phyloP scores from a whole-genome alignment of 2,797 vertebrate species.

The Cynodonichthys magdalenae region DNA sequence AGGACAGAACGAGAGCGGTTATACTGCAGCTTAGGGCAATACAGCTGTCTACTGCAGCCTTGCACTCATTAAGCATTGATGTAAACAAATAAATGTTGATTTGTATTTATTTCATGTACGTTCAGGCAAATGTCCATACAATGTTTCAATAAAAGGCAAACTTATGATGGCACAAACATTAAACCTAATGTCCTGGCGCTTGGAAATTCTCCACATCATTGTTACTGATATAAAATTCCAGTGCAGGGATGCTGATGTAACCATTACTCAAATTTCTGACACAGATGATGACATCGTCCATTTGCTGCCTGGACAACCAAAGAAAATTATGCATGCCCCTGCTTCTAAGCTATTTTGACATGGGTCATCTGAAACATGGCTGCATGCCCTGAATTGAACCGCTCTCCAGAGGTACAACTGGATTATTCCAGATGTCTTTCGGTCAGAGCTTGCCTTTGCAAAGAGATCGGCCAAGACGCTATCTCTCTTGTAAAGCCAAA shows the following conservation, averaged over 20 bases:
- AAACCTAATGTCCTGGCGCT: constrained; percentile 10
- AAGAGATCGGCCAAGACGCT: constrained; percentile 31
- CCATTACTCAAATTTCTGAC: constrained; percentile 36
- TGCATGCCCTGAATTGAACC: constrained; percentile 53
- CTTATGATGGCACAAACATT: background rate
- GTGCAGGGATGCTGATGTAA: constrained; percentile 20
- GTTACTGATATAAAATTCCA: constrained; percentile 8
- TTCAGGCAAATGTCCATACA: background rate
- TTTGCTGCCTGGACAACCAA: constrained; percentile 71
- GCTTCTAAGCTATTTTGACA: constrained; percentile 68
- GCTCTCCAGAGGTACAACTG: constrained; percentile 60
- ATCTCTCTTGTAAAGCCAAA: constrained; percentile 40
- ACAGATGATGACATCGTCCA: constrained; percentile 64
- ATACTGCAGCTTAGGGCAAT: constrained; percentile 59
- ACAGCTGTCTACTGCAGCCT: constrained; percentile 66
- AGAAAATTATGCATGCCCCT: constrained; percentile 69
- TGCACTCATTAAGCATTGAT: constrained; percentile 71
- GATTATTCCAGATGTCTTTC: constrained; percentile 72
- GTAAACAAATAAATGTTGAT: constrained; percentile 41
- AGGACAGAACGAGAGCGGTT: constrained; percentile 59
- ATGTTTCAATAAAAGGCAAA: constrained; percentile 23
- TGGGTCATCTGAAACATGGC: constrained; percentile 61
- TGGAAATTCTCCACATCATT: constrained; percentile 2
- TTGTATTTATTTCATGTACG: background rate
- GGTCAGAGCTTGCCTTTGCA: constrained; percentile 56